Conservation (phyloP, 2,888 invertebrate species). For the Dryocosmus kuriphilus region DNA sequence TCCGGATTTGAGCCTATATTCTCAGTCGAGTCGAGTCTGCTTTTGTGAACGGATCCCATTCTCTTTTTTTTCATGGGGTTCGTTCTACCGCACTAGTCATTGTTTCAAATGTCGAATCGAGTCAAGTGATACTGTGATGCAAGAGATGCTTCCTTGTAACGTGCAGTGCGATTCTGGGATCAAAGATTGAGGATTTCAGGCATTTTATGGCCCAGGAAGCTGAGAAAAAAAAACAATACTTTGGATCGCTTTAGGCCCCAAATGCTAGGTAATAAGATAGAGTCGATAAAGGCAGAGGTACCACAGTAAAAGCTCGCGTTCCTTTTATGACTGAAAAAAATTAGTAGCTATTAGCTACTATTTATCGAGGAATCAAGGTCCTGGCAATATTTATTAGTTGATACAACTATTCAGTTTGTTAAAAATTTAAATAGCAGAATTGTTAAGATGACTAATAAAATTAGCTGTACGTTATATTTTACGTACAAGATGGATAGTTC, state of each 20-base stretch:
- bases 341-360: too few species aligned
- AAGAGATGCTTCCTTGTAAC: background rate
- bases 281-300: background rate
- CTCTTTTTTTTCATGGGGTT: background rate
- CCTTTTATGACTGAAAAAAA: too few species aligned
- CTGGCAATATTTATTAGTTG: too few species aligned
- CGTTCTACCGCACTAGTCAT: background rate
- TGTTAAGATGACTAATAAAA: too few species aligned
- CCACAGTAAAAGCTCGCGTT: too few species aligned
- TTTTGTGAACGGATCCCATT: background rate
- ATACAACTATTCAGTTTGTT: too few species aligned
- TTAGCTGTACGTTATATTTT: too few species aligned
- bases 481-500: too few species aligned
- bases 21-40: slow-evolving; percentile 5
- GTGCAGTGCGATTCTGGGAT: background rate
- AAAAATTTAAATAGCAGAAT: too few species aligned
- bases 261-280: background rate
- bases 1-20: slow-evolving; percentile 35
- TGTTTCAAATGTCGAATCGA: slow-evolving; percentile 1
- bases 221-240: background rate
- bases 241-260: background rate
- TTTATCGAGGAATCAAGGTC: too few species aligned
- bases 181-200: background rate
- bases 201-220: background rate
- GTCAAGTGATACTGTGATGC: background rate